These are phyloP conservation scores for Hipposideros larvatus DNA, from an alignment of 2,797 vertebrate species.

Conservation along the genomic window DNA sequence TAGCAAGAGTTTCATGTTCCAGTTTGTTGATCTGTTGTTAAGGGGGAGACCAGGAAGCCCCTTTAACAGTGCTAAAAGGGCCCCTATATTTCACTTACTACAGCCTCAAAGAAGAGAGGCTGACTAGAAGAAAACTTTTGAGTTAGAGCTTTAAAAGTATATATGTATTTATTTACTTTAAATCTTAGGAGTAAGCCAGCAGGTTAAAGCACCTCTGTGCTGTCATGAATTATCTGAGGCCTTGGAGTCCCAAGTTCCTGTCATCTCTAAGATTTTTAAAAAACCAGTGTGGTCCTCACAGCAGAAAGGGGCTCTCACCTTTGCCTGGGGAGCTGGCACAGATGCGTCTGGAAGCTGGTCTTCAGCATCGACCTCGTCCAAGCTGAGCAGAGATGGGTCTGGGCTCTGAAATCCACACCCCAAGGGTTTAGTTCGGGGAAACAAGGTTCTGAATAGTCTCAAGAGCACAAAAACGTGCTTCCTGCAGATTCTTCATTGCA, in stretches of 20 bases:
- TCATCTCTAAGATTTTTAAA: background rate
- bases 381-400: conserved; percentile 75
- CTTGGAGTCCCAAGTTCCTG: background rate
- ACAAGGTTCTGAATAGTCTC: background rate
- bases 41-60: background rate
- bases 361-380: conserved; percentile 75
- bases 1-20: background rate
- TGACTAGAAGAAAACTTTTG: background rate
- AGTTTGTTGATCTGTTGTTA: background rate
- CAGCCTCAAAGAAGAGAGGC: background rate
- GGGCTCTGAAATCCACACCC: conserved; percentile 84
- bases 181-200: background rate
- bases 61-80: background rate
- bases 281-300: accelerated
- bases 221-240: background rate
- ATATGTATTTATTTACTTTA: too few species aligned
- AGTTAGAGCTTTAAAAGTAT: background rate
- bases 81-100: background rate
- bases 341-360: conserved; percentile 39
- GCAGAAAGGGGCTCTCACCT: conserved; percentile 78
- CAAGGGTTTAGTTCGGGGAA: conserved; percentile 47
- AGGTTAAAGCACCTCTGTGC: background rate
- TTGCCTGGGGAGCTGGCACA: conserved; percentile 15
- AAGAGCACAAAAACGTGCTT: background rate
- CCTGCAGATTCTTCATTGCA: background rate